Base-by-base conservation (phyloP, 2,888 invertebrate species). In the Oeneis ivallda region DNA sequence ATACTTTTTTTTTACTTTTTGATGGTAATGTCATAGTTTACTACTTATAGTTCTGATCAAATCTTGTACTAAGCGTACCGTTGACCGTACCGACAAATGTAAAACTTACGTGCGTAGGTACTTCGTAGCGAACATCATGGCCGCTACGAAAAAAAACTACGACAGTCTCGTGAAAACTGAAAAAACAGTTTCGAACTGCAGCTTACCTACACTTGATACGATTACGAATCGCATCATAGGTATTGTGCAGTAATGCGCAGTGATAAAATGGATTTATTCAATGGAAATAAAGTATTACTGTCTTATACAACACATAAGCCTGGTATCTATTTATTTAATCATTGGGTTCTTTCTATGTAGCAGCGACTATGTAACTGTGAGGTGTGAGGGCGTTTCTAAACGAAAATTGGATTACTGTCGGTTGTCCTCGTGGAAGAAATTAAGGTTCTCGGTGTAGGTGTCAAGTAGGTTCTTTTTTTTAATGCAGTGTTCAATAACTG, bases 401-500 rank as follows among this genome's bases (percentile, higher is more conserved):
- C 52, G n/a, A 52, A 52, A 32, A 52, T 52, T 52, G 52, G 52
- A 52, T 52, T 49, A 49, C 17, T 9, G 49, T 8, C 49, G 17
- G 19, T 19, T 32, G 52, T 32, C 32, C 52, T 52, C 52, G n/a
- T 52, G 32, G 2, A 26, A 26, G 32, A 32, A 19, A 32, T 10
- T 26, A 11, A 2, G n/a, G 52, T 52, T 8, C 13, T 52, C 11
- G 15, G 49, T 43, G 6, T n/a, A 43, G 43, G 43, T 43, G 15
- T 47, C 10, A 15, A 15, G 8, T 45, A 47, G 43, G 43, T 43
- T n/a, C 13, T 43, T 43, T 4, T 26, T 26, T 26, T 26, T 26
- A 37, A 37, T 37, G 7, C 37, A 37, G 7, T 37, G 7, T 6
- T 37, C 8, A 37, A 37, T 37, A 8, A 9, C 7, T 37, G n/a